phyloP scores from a whole-genome alignment of 2,888 invertebrate species.

The Melanostoma scalare region DNA sequence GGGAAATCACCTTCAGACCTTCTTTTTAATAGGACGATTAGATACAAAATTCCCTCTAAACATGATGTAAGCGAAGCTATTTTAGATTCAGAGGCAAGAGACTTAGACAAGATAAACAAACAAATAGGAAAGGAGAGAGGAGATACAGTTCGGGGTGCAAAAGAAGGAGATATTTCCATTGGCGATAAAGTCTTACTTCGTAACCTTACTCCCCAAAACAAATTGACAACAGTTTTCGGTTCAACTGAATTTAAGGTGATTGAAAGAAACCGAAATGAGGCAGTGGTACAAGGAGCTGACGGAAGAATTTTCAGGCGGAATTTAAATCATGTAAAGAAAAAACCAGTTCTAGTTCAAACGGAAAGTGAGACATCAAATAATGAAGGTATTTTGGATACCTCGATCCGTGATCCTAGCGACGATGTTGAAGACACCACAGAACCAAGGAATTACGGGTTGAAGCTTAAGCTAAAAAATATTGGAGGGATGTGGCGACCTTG shows the following conservation, averaged over 20 bases:
- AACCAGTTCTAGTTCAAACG: background rate
- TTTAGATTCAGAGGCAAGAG: constrained; percentile 55
- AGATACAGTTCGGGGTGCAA: constrained; percentile 19
- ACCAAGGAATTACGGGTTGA: no score
- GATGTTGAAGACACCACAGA: no score
- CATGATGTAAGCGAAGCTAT: constrained; percentile 45
- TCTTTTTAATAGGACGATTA: constrained; percentile 49
- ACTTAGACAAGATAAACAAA: constrained; percentile 45
- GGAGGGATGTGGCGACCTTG: no score
- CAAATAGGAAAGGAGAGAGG: constrained; percentile 52
- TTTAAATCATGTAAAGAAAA: background rate
- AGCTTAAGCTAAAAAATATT: no score
- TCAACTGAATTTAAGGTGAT: background rate
- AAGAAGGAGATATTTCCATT: background rate
- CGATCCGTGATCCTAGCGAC: background rate
- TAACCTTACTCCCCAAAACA: background rate
- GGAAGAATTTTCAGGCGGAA: background rate
- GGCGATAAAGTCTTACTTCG: background rate
- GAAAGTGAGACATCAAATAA: no score
- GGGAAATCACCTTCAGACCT: constrained; percentile 64
- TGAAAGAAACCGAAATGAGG: background rate
- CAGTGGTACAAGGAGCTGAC: background rate
- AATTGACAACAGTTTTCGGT: background rate
- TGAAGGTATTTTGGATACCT: no score
- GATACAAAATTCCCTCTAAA: constrained; percentile 62